Evolutionary conservation across 2,888 invertebrate species (phyloP).

Genomic region (Gandaritis pyraliata): DNA sequence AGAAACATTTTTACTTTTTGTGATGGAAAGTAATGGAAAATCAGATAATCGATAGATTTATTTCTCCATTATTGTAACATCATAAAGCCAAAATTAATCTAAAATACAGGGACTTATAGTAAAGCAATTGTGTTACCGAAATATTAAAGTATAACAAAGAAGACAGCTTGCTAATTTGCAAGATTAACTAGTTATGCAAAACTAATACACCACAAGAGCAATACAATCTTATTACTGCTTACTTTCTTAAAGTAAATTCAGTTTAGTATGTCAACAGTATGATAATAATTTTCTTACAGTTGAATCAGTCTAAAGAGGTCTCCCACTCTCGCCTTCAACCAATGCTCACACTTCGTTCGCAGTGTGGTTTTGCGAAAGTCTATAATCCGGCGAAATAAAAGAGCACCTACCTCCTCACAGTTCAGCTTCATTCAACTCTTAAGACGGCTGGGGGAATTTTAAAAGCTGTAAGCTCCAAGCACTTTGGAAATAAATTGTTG

Average conservation of each 20-base stretch:
- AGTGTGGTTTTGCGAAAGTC: constrained; percentile 30
- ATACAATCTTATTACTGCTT: no score
- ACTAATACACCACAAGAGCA: no score
- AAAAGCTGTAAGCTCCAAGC: constrained; percentile 35
- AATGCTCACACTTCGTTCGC: constrained; percentile 15
- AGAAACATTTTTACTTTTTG: constrained; percentile 5
- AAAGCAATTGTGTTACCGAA: no score
- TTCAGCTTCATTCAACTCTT: constrained; percentile 35
- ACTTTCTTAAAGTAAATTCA: no score
- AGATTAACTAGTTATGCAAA: no score
- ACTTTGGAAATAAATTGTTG: constrained; percentile 33
- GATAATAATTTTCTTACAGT: background rate
- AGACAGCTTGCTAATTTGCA: no score
- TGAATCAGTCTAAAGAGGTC: background rate
- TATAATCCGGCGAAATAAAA: constrained; percentile 44
- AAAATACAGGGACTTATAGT: no score
- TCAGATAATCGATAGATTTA: no score
- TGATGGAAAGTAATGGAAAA: background rate
- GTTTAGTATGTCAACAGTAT: no score
- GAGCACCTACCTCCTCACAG: constrained; percentile 24
- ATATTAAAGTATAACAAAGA: no score
- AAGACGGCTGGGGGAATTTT: constrained; percentile 31
- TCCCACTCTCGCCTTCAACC: background rate
- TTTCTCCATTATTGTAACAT: no score
- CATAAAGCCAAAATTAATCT: no score